phyloP scores from a whole-genome alignment of 1,140 invertebrate species.

The Ladona fulva region DNA sequence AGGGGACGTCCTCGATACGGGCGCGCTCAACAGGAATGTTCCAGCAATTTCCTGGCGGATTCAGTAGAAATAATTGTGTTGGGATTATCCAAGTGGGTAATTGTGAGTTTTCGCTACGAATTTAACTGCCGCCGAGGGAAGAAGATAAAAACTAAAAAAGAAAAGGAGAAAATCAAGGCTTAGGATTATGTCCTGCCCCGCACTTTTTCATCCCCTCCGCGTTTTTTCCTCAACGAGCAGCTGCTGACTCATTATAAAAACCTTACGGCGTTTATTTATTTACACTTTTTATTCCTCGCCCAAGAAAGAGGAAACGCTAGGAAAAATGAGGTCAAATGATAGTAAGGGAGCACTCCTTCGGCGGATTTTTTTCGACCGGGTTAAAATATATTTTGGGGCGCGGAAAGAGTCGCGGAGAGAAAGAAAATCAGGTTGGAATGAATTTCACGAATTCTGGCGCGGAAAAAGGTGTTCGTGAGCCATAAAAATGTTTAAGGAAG shows the following conservation, averaged over 20 bases:
- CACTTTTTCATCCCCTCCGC: too few species aligned
- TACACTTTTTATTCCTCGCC: too few species aligned
- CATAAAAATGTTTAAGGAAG: not conserved
- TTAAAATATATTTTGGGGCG: not conserved
- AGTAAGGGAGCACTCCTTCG: not conserved
- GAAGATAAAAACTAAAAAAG: not conserved
- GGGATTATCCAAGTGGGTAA: not conserved
- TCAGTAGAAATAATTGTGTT: not conserved
- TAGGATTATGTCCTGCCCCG: too few species aligned
- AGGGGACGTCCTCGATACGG: too few species aligned
- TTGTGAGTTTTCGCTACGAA: not conserved
- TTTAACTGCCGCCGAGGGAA: not conserved
- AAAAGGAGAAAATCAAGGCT: not conserved
- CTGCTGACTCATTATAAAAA: constrained; percentile 4
- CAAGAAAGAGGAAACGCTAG: not conserved
- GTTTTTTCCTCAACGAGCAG: not conserved
- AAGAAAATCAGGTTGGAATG: not conserved
- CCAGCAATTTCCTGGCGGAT: too few species aligned
- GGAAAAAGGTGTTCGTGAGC: not conserved
- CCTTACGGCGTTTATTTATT: not conserved
- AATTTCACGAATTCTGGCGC: not conserved
- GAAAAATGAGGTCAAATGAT: constrained; percentile 5
- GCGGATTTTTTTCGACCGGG: not conserved
- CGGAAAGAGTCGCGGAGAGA: not conserved
- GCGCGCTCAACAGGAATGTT: too few species aligned